These are phyloP conservation scores for Stegastes partitus DNA, from an alignment of 2,113 vertebrate species.

Conservation along the genomic window DNA sequence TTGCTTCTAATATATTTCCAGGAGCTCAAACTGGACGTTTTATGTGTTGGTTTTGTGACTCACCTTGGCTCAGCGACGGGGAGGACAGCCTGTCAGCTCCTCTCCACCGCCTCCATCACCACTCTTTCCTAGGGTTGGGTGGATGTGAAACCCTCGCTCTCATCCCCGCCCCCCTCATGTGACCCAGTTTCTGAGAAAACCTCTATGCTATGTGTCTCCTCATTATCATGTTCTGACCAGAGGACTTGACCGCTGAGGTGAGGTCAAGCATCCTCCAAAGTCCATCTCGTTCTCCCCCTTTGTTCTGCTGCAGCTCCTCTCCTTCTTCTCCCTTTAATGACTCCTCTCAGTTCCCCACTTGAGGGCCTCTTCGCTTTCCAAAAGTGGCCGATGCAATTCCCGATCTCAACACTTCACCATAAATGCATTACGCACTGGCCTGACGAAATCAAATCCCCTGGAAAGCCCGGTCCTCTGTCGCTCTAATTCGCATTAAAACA, in stretches of 20 bases:
- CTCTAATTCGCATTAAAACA: conserved; percentile 55
- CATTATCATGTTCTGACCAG: conserved; percentile 70
- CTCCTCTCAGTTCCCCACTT: conserved; percentile 10
- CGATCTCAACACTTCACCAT: conserved; percentile 1
- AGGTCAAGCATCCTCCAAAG: conserved; percentile 78
- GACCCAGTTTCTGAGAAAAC: conserved; percentile 74
- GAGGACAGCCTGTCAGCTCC: conserved; percentile 44
- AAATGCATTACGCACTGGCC: conserved; percentile 13
- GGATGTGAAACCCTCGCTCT: neutral
- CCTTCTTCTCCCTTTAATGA: conserved; percentile 26
- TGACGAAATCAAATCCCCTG: conserved; percentile 55
- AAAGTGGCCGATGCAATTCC: conserved; percentile 24
- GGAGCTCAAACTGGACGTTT: conserved; percentile 32
- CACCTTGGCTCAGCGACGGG: conserved; percentile 61
- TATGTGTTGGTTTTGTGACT: conserved; percentile 31
- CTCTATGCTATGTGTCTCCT: conserved; percentile 72
- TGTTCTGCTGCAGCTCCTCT: conserved; percentile 43
- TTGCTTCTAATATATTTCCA: conserved; percentile 41
- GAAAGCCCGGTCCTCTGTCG: conserved; percentile 36
- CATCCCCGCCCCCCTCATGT: conserved; percentile 11
- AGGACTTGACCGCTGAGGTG: conserved; percentile 67
- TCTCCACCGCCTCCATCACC: conserved; percentile 19
- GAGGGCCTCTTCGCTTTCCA: conserved; percentile 2
- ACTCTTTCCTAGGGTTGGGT: conserved; percentile 19
- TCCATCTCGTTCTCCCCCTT: conserved; percentile 32